These are phyloP conservation scores for Lepetodrilus schrolli DNA, from an alignment of 2,888 invertebrate species.

Conservation along the genomic window DNA sequence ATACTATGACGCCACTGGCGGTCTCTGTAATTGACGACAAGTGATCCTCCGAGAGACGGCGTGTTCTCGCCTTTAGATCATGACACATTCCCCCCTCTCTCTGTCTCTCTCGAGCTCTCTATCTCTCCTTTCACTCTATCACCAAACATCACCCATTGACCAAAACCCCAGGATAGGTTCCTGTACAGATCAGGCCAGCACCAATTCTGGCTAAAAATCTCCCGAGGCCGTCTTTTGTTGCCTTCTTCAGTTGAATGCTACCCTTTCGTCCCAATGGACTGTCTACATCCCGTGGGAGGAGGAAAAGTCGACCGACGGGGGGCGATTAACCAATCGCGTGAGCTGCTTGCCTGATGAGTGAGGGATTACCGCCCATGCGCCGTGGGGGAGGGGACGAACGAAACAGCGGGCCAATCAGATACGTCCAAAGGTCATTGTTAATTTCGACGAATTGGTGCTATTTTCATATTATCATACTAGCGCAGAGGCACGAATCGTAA, in stretches of 20 bases:
- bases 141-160: slow-evolving; percentile 39
- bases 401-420: slow-evolving; percentile 50
- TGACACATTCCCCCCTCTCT: not conserved
- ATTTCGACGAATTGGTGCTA: slow-evolving; percentile 44
- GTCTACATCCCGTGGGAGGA: slow-evolving; percentile 43
- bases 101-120: too few species aligned
- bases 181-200: slow-evolving; percentile 34
- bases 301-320: slow-evolving; percentile 36
- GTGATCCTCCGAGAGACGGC: slow-evolving; percentile 7
- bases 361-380: slow-evolving; percentile 41
- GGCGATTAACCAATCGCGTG: slow-evolving; percentile 43
- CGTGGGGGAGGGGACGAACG: slow-evolving; percentile 36
- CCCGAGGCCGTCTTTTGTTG: slow-evolving; percentile 73
- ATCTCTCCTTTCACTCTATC: slow-evolving; percentile 30
- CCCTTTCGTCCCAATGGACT: slow-evolving; percentile 47
- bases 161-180: slow-evolving; percentile 34
- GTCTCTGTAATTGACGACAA: slow-evolving; percentile 14
- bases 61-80: slow-evolving; percentile 18
- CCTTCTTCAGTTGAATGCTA: slow-evolving; percentile 56
- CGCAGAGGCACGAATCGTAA: slow-evolving; percentile 33
- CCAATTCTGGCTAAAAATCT: slow-evolving; percentile 60
- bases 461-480: slow-evolving; percentile 39
- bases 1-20: slow-evolving; percentile 13
- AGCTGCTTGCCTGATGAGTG: slow-evolving; percentile 34
- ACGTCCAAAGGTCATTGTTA: slow-evolving; percentile 46